phyloP scores from a whole-genome alignment of 2,797 vertebrate genomes.

The Chiloscyllium punctatum region DNA sequence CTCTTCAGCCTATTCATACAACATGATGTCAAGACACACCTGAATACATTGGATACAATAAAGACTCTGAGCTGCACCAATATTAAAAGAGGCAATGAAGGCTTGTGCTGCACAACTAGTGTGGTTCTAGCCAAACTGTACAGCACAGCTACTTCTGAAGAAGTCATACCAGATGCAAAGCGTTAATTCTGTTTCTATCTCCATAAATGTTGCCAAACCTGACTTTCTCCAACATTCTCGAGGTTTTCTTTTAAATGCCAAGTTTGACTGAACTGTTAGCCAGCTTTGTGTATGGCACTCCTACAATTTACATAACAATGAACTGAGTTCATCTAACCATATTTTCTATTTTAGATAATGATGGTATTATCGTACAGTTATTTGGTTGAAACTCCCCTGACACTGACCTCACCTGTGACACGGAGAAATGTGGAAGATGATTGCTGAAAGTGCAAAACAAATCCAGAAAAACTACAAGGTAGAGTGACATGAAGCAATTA shows the following conservation, averaged over 20 bases:
- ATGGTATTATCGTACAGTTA: slow-evolving; percentile 62
- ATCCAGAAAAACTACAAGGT: not conserved
- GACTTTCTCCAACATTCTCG: too few relatives aligned
- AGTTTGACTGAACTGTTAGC: not conserved
- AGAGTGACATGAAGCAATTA: not conserved
- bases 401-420: not conserved
- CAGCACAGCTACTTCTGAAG: too few relatives aligned
- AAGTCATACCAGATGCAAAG: too few relatives aligned
- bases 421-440: slow-evolving; percentile 6
- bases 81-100: too few relatives aligned
- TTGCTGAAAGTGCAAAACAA: not conserved
- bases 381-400: slow-evolving; percentile 55
- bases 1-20: too few relatives aligned
- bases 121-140: too few relatives aligned
- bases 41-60: too few relatives aligned
- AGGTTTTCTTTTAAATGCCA: not conserved
- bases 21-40: too few relatives aligned
- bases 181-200: too few relatives aligned
- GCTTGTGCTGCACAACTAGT: too few relatives aligned
- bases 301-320: not conserved
- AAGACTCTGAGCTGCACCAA: too few relatives aligned
- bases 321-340: not conserved
- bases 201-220: too few relatives aligned
- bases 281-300: not conserved
- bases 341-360: slow-evolving; percentile 57